Conservation (phyloP, 1,140 invertebrate genomes). For the silkworm (Bombyx mori) region ASM3026992v2 NC_085127.1:1012501-1013000, state of each 20-base stretch:
- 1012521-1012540: too few species aligned
- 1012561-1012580: too few species aligned
- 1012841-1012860: slow-evolving; percentile 45
- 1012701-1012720: too few species aligned
- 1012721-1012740: too few species aligned
- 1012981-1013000: slow-evolving; percentile 26
- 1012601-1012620: too few species aligned
- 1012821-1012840: slow-evolving; percentile 50
- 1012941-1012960: slow-evolving; percentile 19
- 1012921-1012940: slow-evolving; percentile 37
- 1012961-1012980: slow-evolving; percentile 21
- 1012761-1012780: neutral
- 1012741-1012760: neutral
- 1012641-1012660: too few species aligned
- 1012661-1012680: too few species aligned
- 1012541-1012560: too few species aligned
- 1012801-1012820: slow-evolving; percentile 71
- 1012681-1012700: too few species aligned
- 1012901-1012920: slow-evolving; percentile 48
- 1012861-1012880: slow-evolving; percentile 62
- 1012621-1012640: too few species aligned
- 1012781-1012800: slow-evolving; percentile 22
- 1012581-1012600: too few species aligned
- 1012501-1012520: too few species aligned
- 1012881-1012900: slow-evolving; percentile 65